Evolutionary conservation across 2,888 invertebrate species (phyloP).

Genomic region (Zeuzera pyrina): DNA sequence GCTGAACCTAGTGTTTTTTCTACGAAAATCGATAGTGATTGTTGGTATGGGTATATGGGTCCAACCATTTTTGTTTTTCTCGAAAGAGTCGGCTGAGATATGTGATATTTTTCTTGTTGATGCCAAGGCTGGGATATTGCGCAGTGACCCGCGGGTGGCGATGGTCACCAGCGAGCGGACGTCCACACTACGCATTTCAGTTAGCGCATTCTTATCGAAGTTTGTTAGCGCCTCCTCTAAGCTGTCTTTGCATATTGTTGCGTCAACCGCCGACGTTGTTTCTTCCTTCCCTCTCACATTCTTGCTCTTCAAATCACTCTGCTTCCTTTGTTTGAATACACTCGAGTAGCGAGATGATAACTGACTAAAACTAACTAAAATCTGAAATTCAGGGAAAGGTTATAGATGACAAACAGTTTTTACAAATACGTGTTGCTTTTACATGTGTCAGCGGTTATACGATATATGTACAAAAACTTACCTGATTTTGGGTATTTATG

Average conservation of each 20-base stretch:
- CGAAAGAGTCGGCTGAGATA: conserved; percentile 49
- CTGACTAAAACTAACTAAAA: conserved; percentile 68
- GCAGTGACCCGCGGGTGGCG: conserved; percentile 21
- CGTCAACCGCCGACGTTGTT: conserved; percentile 31
- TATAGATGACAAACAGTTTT: conserved; percentile 34
- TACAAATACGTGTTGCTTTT: neutral
- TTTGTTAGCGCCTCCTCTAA: conserved; percentile 50
- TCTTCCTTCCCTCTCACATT: conserved; percentile 47
- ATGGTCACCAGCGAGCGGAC: conserved; percentile 32
- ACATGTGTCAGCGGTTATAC: neutral
- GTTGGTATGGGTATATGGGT: conserved; percentile 20
- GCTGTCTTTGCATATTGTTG: conserved; percentile 53
- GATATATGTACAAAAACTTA: conserved; percentile 19
- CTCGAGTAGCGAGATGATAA: conserved; percentile 58
- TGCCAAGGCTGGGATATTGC: conserved; percentile 23
- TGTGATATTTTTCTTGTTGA: conserved; percentile 47
- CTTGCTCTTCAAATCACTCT: conserved; percentile 38
- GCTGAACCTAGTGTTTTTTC: conserved; percentile 26
- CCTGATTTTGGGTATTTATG: conserved; percentile 69
- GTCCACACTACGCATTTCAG: conserved; percentile 48
- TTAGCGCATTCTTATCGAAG: conserved; percentile 56
- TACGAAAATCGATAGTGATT: conserved; percentile 33
- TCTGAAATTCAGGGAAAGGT: conserved; percentile 64
- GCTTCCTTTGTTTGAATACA: conserved; percentile 58
- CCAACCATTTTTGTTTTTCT: conserved; percentile 61